Evolutionary conservation across 2,113 vertebrate species (phyloP), one percentile per base, ranked within the genome.

Genomic region (Galemys pyrenaicus): DNA sequence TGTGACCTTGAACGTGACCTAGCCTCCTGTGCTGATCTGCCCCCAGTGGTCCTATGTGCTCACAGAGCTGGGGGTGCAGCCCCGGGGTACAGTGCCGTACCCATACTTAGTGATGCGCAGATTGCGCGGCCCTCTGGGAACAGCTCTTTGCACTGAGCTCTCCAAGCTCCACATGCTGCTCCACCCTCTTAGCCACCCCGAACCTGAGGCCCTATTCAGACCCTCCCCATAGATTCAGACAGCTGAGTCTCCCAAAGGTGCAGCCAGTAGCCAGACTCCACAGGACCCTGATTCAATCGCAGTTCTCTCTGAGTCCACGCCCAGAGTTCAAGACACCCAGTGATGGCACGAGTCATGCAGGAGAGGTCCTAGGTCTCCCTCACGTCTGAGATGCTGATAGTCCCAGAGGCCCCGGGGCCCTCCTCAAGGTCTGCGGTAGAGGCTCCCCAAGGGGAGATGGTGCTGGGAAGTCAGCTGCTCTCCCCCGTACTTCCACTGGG

Each of bases 301-400:
- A 7, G 56, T 7, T 41, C 46, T 9, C 3, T 24, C 16, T 46
- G 2, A 0, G 9, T 46, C 39, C 49, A 49, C 0, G 28, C 5
- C 6, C 5, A 5, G 56, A 67, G 51, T 37, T n/a, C 65, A 44
- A 30, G 22, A 41, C 12, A 0, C 58, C 46, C 8, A 0, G 4
- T 28, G 78, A 51, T 46, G 44, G 35, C 20, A 39, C 6, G 7
- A 17, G 65, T n/a, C 9, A n/a, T 35, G 64, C 37, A 46, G 70
- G 39, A 19, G n/a, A 22, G 12, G 19, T 54, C 16, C 24, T 16
- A 30, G 46, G n/a, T 9, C 8, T 30, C 60, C 62, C 17, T 17
- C 2, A 8, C n/a, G 62, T 62, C 77, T 64, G 37, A 77, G 35
- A 35, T 20, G 30, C 22, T 22, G 41, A 32, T 9, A 22, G 56